These are phyloP conservation scores for Struthidea cinerea DNA, from an alignment of 2,113 vertebrate species.

Conservation along the genomic window DNA sequence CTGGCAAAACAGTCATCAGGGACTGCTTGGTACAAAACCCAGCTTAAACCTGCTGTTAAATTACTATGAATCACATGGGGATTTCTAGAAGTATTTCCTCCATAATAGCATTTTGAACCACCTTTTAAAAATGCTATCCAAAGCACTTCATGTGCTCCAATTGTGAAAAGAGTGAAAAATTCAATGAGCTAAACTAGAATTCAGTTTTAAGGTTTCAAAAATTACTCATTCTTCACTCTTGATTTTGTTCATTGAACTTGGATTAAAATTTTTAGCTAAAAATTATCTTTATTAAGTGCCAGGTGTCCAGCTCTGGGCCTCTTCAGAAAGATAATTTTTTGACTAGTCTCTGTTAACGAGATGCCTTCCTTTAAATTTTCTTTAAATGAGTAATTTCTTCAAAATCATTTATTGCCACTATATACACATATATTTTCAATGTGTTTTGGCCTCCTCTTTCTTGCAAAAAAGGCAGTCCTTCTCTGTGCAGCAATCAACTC, in stretches of 20 bases:
- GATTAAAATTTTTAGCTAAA: not conserved
- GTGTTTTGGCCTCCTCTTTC: not conserved
- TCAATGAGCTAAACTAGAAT: not conserved
- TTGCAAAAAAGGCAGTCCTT: not conserved
- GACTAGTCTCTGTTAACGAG: not conserved
- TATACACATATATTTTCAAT: not conserved
- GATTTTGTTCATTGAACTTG: not conserved
- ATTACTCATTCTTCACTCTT: not conserved
- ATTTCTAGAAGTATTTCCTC: not conserved
- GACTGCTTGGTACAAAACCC: not conserved
- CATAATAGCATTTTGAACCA: not conserved
- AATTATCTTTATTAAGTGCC: not conserved
- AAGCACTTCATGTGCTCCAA: not conserved
- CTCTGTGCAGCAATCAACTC: not conserved
- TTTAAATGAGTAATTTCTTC: not conserved
- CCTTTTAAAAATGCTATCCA: not conserved
- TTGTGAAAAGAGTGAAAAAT: not conserved
- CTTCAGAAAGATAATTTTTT: not conserved
- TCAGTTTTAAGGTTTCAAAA: not conserved
- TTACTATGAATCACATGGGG: not conserved
- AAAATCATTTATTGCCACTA: not conserved
- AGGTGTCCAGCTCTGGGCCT: not conserved
- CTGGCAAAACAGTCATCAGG: not conserved
- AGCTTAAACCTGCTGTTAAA: not conserved
- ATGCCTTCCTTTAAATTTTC: not conserved